Evolutionary conservation across 1,140 invertebrate species (phyloP).

Genomic region (Drosophila pallidifrons): DNA sequence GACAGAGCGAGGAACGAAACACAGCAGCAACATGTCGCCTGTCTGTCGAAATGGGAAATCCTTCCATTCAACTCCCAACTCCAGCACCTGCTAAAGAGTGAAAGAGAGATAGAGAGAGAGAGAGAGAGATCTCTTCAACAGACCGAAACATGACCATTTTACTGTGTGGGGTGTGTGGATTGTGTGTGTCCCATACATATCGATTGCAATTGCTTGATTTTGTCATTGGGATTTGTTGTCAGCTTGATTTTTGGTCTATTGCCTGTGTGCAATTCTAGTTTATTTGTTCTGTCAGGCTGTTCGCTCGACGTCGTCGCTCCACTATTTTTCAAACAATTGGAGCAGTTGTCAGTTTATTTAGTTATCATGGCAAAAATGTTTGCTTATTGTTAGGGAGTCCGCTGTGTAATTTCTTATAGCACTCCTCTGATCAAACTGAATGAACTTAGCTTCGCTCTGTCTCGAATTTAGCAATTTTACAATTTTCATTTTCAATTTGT

Average conservation of each 20-base stretch:
- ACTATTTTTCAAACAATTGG: conserved; percentile 1
- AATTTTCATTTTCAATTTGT: conserved; percentile 71
- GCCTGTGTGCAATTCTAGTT: conserved; percentile 27
- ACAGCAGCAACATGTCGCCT: conserved; percentile 53
- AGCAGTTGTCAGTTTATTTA: conserved; percentile 67
- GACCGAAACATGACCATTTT: conserved; percentile 81
- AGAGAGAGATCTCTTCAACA: conserved; percentile 40
- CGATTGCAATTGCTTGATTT: conserved; percentile 81
- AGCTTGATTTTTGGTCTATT: conserved; percentile 75
- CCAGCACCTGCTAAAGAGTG: neutral
- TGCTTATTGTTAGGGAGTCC: conserved; percentile 59
- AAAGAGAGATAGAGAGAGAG: too few relatives aligned
- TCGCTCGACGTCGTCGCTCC: neutral
- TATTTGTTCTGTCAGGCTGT: conserved; percentile 56
- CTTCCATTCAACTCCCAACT: neutral
- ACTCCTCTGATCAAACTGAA: conserved; percentile 39
- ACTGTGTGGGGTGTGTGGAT: conserved; percentile 24
- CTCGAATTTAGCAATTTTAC: conserved; percentile 38
- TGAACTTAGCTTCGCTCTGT: conserved; percentile 13
- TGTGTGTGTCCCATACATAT: conserved; percentile 30
- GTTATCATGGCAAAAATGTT: conserved; percentile 77
- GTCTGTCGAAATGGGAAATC: conserved; percentile 30
- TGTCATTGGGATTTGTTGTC: conserved; percentile 82
- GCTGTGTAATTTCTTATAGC: conserved; percentile 20
- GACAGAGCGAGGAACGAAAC: conserved; percentile 53